Percentiles rank a stretch among this genome's conserved stretches.
phyloP scores from a whole-genome alignment of 2,113 vertebrate species.

The Crotalus viridis region DNA sequence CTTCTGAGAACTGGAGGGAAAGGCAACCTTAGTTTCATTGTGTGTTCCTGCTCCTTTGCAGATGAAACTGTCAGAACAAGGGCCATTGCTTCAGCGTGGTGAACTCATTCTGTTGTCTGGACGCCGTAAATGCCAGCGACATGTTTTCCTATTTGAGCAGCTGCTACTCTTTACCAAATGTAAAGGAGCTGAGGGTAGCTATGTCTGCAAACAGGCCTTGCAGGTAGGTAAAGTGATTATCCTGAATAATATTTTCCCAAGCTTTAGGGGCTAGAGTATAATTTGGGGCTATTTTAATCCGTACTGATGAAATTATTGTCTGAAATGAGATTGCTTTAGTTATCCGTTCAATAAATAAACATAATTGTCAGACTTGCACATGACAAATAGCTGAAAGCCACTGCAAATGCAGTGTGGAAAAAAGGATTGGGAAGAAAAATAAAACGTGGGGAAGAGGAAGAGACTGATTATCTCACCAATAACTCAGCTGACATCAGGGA shows the following conservation, averaged over 20 bases:
- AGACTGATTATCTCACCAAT: neutral
- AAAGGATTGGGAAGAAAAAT: neutral
- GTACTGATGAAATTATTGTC: neutral
- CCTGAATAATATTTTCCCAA: neutral
- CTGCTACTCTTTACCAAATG: conserved; percentile 84
- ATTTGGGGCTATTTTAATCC: neutral
- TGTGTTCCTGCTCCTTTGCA: conserved; percentile 5
- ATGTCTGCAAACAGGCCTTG: conserved; percentile 80
- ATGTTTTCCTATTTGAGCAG: conserved; percentile 86
- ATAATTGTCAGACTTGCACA: neutral
- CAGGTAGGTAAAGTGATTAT: conserved; percentile 64
- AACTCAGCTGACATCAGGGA: neutral
- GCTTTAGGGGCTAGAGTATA: neutral
- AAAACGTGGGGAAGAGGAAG: neutral
- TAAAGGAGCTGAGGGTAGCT: conserved; percentile 77
- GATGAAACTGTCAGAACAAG: conserved; percentile 76
- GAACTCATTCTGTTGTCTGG: conserved; percentile 80
- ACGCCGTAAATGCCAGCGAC: conserved; percentile 79
- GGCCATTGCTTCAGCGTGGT: conserved; percentile 84
- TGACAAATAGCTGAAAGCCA: neutral
- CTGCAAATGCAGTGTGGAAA: neutral
- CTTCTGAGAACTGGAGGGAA: neutral
- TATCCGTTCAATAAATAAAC: neutral
- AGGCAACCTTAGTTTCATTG: neutral
- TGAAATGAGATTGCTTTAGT: neutral